Conservation (phyloP, 2,888 invertebrate species). For the Temnothorax ravouxi region DNA sequence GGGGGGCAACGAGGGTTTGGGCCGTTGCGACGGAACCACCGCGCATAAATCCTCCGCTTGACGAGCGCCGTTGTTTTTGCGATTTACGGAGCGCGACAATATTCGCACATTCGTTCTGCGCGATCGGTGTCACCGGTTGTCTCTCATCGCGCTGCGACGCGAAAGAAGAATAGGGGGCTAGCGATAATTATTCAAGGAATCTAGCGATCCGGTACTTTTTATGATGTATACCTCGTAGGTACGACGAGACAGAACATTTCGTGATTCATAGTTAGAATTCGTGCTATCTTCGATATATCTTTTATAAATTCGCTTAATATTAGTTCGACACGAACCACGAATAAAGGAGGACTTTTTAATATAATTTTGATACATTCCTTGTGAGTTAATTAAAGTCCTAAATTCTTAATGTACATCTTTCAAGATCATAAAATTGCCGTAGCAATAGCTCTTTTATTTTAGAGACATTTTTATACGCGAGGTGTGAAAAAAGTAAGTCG, state of each 20-base stretch:
- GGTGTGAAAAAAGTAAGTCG: slow-evolving; percentile 69
- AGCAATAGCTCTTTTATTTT: background rate
- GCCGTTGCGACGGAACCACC: slow-evolving; percentile 72
- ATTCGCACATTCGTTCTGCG: slow-evolving; percentile 75
- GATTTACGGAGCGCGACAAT: slow-evolving; percentile 77
- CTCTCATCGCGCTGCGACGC: slow-evolving; percentile 19
- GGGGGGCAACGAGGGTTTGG: slow-evolving; percentile 45
- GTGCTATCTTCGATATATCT: no score
- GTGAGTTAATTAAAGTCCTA: background rate
- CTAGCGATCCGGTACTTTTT: slow-evolving; percentile 9
- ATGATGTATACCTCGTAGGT: background rate
- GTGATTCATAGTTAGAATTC: background rate
- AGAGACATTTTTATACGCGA: slow-evolving; percentile 14
- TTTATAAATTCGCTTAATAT: slow-evolving; percentile 9
- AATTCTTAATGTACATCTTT: background rate
- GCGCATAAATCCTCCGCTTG: slow-evolving; percentile 77
- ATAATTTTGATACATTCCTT: background rate
- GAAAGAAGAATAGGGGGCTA: slow-evolving; percentile 14
- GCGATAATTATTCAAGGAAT: slow-evolving; percentile 60
- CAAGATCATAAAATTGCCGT: background rate
- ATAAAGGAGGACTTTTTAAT: background rate
- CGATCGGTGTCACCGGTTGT: slow-evolving; percentile 67
- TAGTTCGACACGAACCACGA: background rate
- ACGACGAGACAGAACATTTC: background rate
- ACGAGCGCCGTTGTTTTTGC: slow-evolving; percentile 78